Evolutionary conservation across 2,888 invertebrate genomes (phyloP).

Genomic region (Hololepta plana): DNA sequence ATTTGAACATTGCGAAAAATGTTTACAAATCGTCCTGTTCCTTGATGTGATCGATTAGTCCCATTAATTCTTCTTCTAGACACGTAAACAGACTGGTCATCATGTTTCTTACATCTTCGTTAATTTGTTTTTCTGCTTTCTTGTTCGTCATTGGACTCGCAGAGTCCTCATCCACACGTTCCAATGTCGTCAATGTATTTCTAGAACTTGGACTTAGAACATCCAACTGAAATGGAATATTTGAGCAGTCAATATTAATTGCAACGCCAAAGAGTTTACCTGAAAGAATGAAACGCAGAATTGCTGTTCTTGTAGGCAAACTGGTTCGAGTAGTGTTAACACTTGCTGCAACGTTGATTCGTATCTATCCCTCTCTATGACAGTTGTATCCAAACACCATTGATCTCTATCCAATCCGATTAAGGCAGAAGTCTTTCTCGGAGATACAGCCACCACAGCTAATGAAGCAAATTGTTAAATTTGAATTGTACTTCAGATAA

Average conservation of each 20-base stretch:
- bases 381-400: constrained; percentile 42
- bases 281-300: constrained; percentile 89
- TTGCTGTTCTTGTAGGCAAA: constrained; percentile 86
- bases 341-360: constrained; percentile 68
- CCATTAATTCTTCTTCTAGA: constrained; percentile 70
- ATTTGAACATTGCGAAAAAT: constrained; percentile 3
- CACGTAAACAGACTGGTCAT: constrained; percentile 81
- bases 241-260: constrained; percentile 3
- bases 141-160: constrained; percentile 24
- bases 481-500: neutral
- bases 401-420: constrained; percentile 44
- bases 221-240: constrained; percentile 28
- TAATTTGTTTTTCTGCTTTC: constrained; percentile 49
- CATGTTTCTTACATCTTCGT: constrained; percentile 65
- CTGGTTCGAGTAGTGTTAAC: constrained; percentile 72
- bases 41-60: constrained; percentile 74
- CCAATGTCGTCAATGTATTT: constrained; percentile 39
- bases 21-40: constrained; percentile 79
- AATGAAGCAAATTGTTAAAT: constrained; percentile 2
- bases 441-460: constrained; percentile 13
- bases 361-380: constrained; percentile 36
- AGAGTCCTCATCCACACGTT: constrained; percentile 24
- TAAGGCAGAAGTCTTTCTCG: constrained; percentile 20
- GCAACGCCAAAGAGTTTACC: constrained; percentile 12
- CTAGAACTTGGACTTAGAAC: constrained; percentile 34